phyloP scores from a whole-genome alignment of 2,797 vertebrate species.

The Dipus sagitta region DNA sequence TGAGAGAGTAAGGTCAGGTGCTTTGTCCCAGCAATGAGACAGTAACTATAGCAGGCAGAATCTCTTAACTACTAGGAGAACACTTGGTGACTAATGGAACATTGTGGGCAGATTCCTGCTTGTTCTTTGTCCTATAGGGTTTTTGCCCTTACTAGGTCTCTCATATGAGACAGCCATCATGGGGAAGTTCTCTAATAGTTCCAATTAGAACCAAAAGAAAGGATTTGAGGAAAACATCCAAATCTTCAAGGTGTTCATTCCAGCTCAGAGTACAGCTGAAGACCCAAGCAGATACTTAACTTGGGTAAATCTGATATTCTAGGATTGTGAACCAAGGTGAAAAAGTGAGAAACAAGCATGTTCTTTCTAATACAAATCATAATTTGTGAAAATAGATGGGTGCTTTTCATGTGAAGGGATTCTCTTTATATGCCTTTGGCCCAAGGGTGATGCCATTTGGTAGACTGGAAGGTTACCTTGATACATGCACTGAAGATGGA shows the following conservation, averaged over 20 bases:
- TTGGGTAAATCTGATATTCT: not conserved
- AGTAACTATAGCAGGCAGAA: too few species aligned
- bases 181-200: not conserved
- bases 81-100: not conserved
- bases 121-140: not conserved
- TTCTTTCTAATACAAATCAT: too few species aligned
- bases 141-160: not conserved
- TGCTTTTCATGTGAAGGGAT: not conserved
- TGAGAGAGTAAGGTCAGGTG: too few species aligned
- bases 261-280: not conserved
- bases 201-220: not conserved
- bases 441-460: not conserved
- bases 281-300: not conserved
- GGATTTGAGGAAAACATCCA: not conserved
- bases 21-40: too few species aligned
- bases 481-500: not conserved
- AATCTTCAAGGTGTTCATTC: not conserved
- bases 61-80: not conserved
- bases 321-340: not conserved
- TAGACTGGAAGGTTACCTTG: not conserved
- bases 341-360: not conserved
- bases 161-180: not conserved
- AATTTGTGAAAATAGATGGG: not conserved
- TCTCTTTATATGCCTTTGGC: not conserved
- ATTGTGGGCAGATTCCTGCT: accelerated